Base-by-base conservation (phyloP, 2,797 vertebrate genomes). In the Myripristis jacobus region DNA sequence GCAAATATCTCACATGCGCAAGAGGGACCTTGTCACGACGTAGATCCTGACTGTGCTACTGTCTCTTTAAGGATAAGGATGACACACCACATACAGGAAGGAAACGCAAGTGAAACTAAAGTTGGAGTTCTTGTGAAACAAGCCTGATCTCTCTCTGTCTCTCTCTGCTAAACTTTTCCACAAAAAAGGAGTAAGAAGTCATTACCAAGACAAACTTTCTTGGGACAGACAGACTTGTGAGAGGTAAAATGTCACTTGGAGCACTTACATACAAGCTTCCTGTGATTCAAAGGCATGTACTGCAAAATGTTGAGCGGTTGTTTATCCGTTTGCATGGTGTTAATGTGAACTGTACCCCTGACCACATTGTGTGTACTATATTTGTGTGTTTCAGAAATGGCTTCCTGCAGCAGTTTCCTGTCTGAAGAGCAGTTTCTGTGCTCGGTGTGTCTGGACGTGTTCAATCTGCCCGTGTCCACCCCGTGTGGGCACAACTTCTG, bases 401-500 rank as follows among this genome's bases (percentile, higher is more conserved):
- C 89, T 0, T 77, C 86, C 29, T 27, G 47, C 51, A 64, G 13
- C 53, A 77, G 66, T 21, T 12, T 90, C 2, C 21, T 89, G 10
- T 84, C 72, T 1, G 83, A 89, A 62, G 88, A 90, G 0, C 84
- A 92, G 77, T 65, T 90, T 29, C 66, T 86, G 8, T 92, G 91
- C 71, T 72, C 87, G 19, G 87, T 92, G 73, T 91, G 90, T 41
- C 80, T 89, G 59, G 87, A 82, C 0, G 62, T 79, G 57, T 88
- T 90, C 44, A 70, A 3, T 3, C 73, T 16, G 18, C 88, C 90
- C 0, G 90, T 92, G 9, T 88, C 89, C 4, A 91, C 84, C 18
- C 85, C 87, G 0, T 91, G 91, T 24, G 89, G 90, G 68, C 91
- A 92, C 83, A 90, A 89, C 82, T 90, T 85, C 87, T 92, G 91